Conservation (phyloP, 1,140 invertebrate species). For the Zophobas atratus region DNA sequence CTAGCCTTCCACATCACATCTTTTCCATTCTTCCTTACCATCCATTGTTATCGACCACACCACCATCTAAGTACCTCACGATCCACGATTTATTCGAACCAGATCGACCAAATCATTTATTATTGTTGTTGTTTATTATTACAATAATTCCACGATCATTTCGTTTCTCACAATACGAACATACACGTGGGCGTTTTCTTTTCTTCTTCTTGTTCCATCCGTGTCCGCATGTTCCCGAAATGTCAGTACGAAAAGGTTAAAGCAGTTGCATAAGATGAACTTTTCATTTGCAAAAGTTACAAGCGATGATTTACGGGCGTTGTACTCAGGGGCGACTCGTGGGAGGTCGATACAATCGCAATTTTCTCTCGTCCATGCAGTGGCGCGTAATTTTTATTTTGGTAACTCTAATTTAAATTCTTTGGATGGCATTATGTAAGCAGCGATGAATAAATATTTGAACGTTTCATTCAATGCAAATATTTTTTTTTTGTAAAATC, state of each 20-base stretch:
- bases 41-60: neutral
- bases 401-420: slow-evolving; percentile 32
- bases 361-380: neutral
- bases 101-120: slow-evolving; percentile 12
- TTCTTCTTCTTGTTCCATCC: neutral
- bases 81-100: slow-evolving; percentile 4
- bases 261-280: neutral
- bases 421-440: slow-evolving; percentile 31
- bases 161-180: neutral
- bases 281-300: neutral
- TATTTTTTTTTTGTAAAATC: neutral
- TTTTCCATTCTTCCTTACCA: neutral
- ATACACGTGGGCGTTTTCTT: neutral
- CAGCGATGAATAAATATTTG: slow-evolving; percentile 25
- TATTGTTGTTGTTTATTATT: neutral
- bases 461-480: slow-evolving; percentile 19
- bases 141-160: neutral
- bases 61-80: neutral
- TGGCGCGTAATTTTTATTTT: slow-evolving; percentile 30
- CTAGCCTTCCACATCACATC: neutral
- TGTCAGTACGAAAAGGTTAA: slow-evolving; percentile 6
- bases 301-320: neutral
- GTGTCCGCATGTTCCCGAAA: neutral
- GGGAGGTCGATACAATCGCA: neutral
- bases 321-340: neutral